These are phyloP conservation scores for Ephydatia muelleri DNA, from an alignment of 37 sponge, comb jelly and placozoan species.

Conservation along the genomic window DNA sequence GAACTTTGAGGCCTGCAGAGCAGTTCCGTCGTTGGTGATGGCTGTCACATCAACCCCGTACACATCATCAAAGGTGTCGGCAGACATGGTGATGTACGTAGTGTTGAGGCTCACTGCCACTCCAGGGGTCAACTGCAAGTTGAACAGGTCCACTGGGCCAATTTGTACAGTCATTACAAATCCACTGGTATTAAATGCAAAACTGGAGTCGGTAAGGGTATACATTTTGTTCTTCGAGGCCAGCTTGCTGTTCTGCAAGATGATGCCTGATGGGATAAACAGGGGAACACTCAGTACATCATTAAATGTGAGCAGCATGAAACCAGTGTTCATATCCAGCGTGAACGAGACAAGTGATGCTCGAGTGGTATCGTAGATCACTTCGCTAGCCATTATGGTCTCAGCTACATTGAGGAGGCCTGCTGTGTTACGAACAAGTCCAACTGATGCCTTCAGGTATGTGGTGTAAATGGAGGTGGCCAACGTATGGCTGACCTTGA, in stretches of 20 bases:
- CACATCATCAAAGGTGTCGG: slow-evolving; percentile 72
- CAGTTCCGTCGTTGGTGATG: slow-evolving; percentile 78
- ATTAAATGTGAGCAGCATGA: slow-evolving; percentile 71
- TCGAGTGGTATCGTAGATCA: slow-evolving; percentile 48
- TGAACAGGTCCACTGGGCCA: slow-evolving; percentile 84
- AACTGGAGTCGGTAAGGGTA: slow-evolving; percentile 59
- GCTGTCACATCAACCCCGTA: slow-evolving; percentile 77
- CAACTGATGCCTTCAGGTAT: slow-evolving; percentile 29
- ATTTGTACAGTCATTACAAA: slow-evolving; percentile 69
- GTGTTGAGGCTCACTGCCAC: slow-evolving; percentile 51
- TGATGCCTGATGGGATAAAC: slow-evolving; percentile 56
- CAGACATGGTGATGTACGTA: slow-evolving; percentile 70
- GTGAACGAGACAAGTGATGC: slow-evolving; percentile 48
- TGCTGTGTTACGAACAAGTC: slow-evolving; percentile 61
- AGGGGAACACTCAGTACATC: slow-evolving; percentile 78
- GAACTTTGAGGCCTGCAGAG: slow-evolving; percentile 59
- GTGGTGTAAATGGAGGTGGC: slow-evolving; percentile 44
- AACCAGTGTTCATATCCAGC: slow-evolving; percentile 81
- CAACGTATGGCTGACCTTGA: slow-evolving; percentile 65
- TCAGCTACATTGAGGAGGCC: background rate
- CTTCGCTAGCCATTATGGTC: background rate
- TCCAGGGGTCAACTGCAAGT: slow-evolving; percentile 62
- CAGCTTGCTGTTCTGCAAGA: slow-evolving; percentile 58
- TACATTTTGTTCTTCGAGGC: slow-evolving; percentile 21
- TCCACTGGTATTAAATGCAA: slow-evolving; percentile 46